Evolutionary conservation across 2,113 vertebrate genomes (phyloP).

Genomic region (Oceanites oceanicus): DNA sequence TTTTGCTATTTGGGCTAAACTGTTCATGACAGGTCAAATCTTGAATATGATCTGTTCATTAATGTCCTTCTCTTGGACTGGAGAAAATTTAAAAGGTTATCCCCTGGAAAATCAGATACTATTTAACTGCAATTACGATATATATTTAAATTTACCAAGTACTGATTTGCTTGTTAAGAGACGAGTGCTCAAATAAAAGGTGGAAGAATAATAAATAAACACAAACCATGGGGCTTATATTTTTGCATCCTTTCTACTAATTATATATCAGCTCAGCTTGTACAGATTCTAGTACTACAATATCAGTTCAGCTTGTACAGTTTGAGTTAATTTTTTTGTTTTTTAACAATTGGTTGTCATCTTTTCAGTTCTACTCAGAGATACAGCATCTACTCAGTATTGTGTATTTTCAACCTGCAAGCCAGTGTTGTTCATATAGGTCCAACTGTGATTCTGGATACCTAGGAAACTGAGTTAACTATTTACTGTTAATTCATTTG

Average conservation of each 20-base stretch:
- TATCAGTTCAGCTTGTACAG: background rate
- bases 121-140: background rate
- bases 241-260: background rate
- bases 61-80: background rate
- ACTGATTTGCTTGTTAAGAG: background rate
- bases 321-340: background rate
- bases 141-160: background rate
- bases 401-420: background rate
- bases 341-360: background rate
- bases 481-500: background rate
- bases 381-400: background rate
- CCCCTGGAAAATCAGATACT: background rate
- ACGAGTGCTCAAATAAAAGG: background rate
- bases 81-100: background rate
- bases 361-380: background rate
- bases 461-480: background rate
- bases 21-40: background rate
- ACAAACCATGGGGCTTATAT: background rate
- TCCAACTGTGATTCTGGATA: background rate
- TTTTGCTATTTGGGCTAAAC: background rate
- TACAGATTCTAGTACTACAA: background rate
- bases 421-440: background rate
- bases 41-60: background rate
- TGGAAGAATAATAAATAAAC: background rate
- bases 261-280: background rate